Percentiles rank a stretch among this genome's conserved stretches.
Conservation (phyloP, 2,797 vertebrate species). For the Myotis findleyi region DNA sequence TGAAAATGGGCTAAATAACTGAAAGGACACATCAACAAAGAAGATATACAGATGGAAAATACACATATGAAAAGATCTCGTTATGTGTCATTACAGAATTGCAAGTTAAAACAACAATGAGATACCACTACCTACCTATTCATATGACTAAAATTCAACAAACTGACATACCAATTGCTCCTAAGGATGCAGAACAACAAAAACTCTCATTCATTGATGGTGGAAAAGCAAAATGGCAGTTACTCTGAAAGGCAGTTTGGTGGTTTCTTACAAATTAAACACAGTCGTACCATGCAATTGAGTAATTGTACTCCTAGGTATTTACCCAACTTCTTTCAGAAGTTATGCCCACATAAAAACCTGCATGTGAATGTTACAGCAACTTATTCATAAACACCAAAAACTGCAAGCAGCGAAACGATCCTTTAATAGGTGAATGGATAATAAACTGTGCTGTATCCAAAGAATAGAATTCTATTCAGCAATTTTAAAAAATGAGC, state of each 20-base stretch:
- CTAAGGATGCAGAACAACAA: neutral
- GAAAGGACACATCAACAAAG: neutral
- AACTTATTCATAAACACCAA: neutral
- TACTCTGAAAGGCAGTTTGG: neutral
- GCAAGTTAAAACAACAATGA: neutral
- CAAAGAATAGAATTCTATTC: conserved; percentile 7
- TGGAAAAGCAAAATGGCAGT: neutral
- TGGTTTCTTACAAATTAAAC: neutral
- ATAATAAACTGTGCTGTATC: neutral
- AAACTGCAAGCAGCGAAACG: neutral
- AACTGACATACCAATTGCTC: neutral
- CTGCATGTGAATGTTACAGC: neutral
- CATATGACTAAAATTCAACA: neutral
- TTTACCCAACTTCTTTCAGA: conserved; percentile 20
- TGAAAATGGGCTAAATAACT: neutral
- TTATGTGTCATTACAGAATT: neutral
- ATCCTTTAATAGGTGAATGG: neutral
- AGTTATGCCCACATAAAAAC: neutral
- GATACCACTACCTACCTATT: neutral
- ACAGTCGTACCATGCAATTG: neutral
- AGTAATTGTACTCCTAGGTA: neutral
- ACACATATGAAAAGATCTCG: neutral
- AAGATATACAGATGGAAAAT: neutral
- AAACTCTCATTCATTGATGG: neutral
- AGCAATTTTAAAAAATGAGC: neutral